phyloP scores from a whole-genome alignment of 2,888 invertebrate genomes.

The Acronicta psi region DNA sequence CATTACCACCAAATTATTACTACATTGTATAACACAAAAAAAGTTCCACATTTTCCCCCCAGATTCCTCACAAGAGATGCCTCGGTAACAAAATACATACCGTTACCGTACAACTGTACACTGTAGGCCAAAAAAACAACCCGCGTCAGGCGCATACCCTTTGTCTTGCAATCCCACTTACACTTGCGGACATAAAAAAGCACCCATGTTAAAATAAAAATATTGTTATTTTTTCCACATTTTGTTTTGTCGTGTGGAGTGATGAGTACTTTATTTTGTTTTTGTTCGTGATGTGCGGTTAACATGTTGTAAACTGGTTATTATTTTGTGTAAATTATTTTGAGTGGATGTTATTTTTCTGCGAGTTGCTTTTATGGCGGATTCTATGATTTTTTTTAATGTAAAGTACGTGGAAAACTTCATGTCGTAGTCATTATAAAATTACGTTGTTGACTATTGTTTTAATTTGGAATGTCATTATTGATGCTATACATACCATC shows the following conservation, averaged over 20 bases:
- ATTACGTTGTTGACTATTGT: too few species aligned
- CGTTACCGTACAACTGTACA: slow-evolving; percentile 27
- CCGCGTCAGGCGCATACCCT: slow-evolving; percentile 60
- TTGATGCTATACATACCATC: too few species aligned
- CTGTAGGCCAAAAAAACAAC: slow-evolving; percentile 53
- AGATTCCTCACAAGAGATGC: slow-evolving; percentile 35
- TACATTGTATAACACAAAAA: slow-evolving; percentile 22
- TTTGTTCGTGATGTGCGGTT: slow-evolving; percentile 23
- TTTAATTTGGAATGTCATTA: too few species aligned
- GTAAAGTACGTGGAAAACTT: neutral
- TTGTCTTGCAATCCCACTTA: slow-evolving; percentile 57
- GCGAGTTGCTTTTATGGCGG: neutral
- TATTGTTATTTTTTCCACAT: slow-evolving; percentile 29
- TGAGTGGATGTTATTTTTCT: slow-evolving; percentile 8
- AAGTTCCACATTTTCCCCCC: slow-evolving; percentile 21
- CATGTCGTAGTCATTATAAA: too few species aligned
- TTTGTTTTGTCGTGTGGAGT: slow-evolving; percentile 24
- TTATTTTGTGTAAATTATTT: slow-evolving; percentile 22
- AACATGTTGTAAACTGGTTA: slow-evolving; percentile 25
- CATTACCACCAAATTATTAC: slow-evolving; percentile 9
- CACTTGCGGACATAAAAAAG: slow-evolving; percentile 49
- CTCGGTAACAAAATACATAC: slow-evolving; percentile 30
- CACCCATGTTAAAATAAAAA: slow-evolving; percentile 31
- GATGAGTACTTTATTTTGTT: slow-evolving; percentile 21
- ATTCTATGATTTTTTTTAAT: neutral